Conservation (phyloP, 92 coral and sea anemone genomes). For the Parazoanthus swiftii region DNA sequence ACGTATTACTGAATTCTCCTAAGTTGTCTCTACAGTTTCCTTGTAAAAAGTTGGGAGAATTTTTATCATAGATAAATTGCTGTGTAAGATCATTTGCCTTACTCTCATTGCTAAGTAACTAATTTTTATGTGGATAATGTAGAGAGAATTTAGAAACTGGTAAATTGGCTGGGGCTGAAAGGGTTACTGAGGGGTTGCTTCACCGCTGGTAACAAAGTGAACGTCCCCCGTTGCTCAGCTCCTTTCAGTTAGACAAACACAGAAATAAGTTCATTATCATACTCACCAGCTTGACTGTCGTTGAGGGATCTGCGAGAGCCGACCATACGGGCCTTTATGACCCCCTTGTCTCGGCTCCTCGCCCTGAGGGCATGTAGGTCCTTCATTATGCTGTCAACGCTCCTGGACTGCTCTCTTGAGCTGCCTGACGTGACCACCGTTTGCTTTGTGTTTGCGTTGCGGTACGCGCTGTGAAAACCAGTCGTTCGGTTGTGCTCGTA, state of each 20-base stretch:
- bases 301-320: constrained; percentile 14
- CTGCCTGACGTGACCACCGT: background rate
- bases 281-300: constrained; percentile 1
- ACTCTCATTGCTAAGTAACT: too few species aligned
- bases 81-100: too few species aligned
- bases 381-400: constrained; percentile 38
- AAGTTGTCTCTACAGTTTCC: too few species aligned
- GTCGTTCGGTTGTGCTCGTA: constrained; percentile 35
- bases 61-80: too few species aligned
- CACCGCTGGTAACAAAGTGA: background rate
- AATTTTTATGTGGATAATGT: too few species aligned
- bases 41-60: too few species aligned
- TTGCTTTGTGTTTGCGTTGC: constrained; percentile 7
- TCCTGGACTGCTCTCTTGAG: background rate
- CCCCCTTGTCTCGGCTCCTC: background rate
- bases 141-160: too few species aligned
- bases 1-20: too few species aligned
- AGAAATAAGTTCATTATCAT: background rate
- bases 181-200: too few species aligned
- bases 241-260: background rate
- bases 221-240: background rate
- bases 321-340: constrained; percentile 37
- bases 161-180: too few species aligned
- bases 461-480: constrained; percentile 2
- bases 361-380: constrained; percentile 35